phyloP scores from a whole-genome alignment of 1,140 invertebrate genomes.

The Drosophila tsacasi region DNA sequence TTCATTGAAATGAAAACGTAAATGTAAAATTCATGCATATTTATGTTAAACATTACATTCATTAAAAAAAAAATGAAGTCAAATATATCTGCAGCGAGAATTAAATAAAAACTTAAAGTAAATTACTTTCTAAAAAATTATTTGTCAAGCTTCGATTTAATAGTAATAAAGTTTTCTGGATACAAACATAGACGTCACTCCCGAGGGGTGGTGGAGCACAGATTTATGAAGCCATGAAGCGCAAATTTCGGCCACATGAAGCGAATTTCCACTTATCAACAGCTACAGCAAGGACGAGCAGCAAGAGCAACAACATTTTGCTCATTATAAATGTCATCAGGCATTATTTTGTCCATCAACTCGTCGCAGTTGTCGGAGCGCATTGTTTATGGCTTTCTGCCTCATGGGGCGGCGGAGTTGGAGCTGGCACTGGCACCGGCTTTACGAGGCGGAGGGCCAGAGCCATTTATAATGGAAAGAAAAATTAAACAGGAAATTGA shows the following conservation, averaged over 20 bases:
- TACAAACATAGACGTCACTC: not conserved
- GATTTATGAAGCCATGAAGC: conserved; percentile 54
- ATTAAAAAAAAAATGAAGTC: not conserved
- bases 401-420: conserved; percentile 22
- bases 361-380: conserved; percentile 50
- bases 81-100: not conserved
- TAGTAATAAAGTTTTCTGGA: conserved; percentile 14
- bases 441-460: conserved; percentile 3
- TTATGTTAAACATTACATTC: not conserved
- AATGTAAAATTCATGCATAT: not conserved
- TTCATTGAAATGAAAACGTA: not conserved
- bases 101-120: not conserved
- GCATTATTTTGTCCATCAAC: conserved; percentile 76
- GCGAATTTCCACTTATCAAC: conserved; percentile 48
- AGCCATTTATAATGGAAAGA: conserved; percentile 75
- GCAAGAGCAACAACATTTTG: conserved; percentile 50
- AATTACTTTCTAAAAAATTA: not conserved
- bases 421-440: not conserved
- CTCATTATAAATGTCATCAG: conserved; percentile 79
- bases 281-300: conserved; percentile 11
- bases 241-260: conserved; percentile 58
- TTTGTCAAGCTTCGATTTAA: not conserved
- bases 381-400: conserved; percentile 69
- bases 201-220: not conserved
- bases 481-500: conserved; percentile 77